Percentiles rank a stretch among this genome's conserved stretches.
Conservation (phyloP, 2,113 vertebrate genomes). For the Poeciliopsis retropinna region DNA sequence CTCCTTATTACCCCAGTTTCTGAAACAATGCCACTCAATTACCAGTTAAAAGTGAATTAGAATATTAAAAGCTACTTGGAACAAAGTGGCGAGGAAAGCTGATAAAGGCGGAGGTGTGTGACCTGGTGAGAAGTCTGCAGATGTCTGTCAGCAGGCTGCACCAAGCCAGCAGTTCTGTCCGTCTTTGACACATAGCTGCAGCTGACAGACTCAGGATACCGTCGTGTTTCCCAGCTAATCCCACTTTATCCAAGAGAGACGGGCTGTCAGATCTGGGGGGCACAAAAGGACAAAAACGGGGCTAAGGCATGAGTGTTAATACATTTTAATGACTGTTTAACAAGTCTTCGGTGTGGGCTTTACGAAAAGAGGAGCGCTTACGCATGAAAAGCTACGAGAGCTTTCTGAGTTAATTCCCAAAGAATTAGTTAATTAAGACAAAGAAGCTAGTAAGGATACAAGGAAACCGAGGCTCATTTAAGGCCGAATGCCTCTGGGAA, state of each 20-base stretch:
- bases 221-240: conserved; percentile 71
- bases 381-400: conserved; percentile 38
- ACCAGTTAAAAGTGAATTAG: conserved; percentile 69
- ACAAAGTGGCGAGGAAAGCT: conserved; percentile 33
- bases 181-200: conserved; percentile 47
- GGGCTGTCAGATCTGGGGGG: conserved; percentile 84
- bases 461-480: conserved; percentile 53
- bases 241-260: conserved; percentile 88
- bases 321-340: conserved; percentile 74
- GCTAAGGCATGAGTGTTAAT: conserved; percentile 68
- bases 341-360: conserved; percentile 50
- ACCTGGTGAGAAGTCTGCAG: conserved; percentile 81
- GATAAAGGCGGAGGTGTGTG: conserved; percentile 64
- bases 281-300: conserved; percentile 59
- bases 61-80: conserved; percentile 75
- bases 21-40: conserved; percentile 73
- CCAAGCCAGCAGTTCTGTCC: conserved; percentile 24
- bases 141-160: conserved; percentile 56
- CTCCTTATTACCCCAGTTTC: conserved; percentile 34
- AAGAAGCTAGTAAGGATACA: conserved; percentile 37
- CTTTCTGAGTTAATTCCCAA: conserved; percentile 53
- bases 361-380: conserved; percentile 40
- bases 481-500: conserved; percentile 25
- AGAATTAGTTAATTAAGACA: conserved; percentile 56
- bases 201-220: conserved; percentile 23